These are phyloP conservation scores for Eleginops maclovinus DNA, from an alignment of 2,113 vertebrate genomes.

Conservation along the genomic window DNA sequence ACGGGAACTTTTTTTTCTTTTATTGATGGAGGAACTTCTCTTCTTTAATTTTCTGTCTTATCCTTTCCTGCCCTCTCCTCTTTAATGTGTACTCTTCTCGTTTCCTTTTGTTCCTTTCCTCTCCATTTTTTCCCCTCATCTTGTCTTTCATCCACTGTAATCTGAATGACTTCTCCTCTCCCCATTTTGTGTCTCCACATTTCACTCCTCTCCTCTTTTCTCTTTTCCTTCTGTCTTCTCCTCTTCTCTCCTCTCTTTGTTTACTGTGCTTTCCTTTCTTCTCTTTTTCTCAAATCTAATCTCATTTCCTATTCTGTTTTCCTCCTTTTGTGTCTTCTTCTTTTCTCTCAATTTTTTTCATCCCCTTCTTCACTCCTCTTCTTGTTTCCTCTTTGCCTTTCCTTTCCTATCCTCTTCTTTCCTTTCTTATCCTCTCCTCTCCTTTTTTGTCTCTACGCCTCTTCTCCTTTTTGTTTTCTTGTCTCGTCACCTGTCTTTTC, in stretches of 20 bases:
- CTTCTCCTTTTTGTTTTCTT: neutral
- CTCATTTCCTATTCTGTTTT: too few relatives aligned
- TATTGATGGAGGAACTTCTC: constrained; percentile 26
- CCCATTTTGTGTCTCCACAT: too few relatives aligned
- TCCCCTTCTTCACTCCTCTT: too few relatives aligned
- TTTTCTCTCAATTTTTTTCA: too few relatives aligned
- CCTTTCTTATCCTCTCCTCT: neutral
- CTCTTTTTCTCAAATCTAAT: too few relatives aligned
- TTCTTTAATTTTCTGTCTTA: neutral
- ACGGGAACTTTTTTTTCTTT: constrained; percentile 32
- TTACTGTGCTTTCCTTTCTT: too few relatives aligned
- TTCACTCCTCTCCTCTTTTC: too few relatives aligned
- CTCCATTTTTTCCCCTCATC: neutral
- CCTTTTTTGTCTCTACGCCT: too few relatives aligned
- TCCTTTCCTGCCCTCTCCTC: neutral
- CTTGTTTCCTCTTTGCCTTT: too few relatives aligned
- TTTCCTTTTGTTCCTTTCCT: neutral
- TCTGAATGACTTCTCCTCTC: too few relatives aligned
- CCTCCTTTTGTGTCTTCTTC: too few relatives aligned
- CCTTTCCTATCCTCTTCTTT: neutral
- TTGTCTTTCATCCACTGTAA: neutral
- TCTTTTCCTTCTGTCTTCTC: too few relatives aligned
- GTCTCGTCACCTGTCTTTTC: neutral
- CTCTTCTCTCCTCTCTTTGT: neutral
- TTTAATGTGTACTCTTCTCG: constrained; percentile 1